Evolutionary conservation across 2,797 vertebrate genomes (phyloP).

Genomic region (Staurois parvus): DNA sequence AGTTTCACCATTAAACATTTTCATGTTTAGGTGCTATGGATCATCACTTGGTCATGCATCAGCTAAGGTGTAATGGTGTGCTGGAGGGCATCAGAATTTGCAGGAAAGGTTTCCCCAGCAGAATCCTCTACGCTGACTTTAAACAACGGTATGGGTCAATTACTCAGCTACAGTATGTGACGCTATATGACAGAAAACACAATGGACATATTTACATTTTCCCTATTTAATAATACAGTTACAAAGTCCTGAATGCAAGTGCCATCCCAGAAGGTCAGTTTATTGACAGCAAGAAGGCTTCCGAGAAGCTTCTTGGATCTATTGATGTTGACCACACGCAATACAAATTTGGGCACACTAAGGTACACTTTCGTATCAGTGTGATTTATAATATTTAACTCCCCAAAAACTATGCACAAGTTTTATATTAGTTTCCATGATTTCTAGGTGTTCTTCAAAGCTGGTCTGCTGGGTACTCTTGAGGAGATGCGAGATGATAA

Average conservation of each 20-base stretch:
- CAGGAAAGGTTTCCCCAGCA: slow-evolving; percentile 85
- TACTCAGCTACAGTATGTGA: neutral
- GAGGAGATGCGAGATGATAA: slow-evolving; percentile 89
- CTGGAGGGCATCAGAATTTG: slow-evolving; percentile 86
- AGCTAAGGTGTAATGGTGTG: slow-evolving; percentile 85
- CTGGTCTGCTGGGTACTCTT: slow-evolving; percentile 83
- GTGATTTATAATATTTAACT: neutral
- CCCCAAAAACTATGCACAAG: neutral
- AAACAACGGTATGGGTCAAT: slow-evolving; percentile 76
- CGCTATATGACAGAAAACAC: neutral
- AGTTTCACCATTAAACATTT: neutral
- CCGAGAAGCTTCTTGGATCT: slow-evolving; percentile 81
- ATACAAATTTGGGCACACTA: slow-evolving; percentile 80
- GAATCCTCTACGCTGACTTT: slow-evolving; percentile 82
- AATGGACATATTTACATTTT: neutral
- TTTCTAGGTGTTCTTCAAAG: slow-evolving; percentile 86
- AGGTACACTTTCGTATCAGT: slow-evolving; percentile 68
- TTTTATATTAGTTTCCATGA: neutral
- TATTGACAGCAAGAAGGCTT: slow-evolving; percentile 84
- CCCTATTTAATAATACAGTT: slow-evolving; percentile 61
- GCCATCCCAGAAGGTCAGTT: slow-evolving; percentile 83
- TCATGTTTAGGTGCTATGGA: slow-evolving; percentile 68
- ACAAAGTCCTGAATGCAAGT: slow-evolving; percentile 80
- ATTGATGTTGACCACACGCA: slow-evolving; percentile 79
- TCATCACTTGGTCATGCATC: slow-evolving; percentile 81